Base-by-base conservation (phyloP, 2,888 invertebrate species). In the Mesodorylaimus sp. region DNA sequence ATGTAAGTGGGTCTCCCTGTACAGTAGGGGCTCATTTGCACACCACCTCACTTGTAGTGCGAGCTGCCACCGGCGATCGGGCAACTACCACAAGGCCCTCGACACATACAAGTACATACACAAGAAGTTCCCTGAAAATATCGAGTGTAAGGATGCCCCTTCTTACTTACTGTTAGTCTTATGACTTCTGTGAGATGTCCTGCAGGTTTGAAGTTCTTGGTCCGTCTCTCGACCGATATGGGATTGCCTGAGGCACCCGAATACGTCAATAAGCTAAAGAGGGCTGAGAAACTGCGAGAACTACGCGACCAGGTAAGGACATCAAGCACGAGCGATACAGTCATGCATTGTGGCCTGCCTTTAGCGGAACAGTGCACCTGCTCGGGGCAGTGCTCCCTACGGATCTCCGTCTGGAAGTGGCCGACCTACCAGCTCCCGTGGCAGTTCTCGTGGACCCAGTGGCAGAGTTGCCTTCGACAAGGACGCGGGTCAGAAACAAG, bases 41-140 rank as follows among this genome's bases (percentile, higher is more conserved):
- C n/a, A n/a, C n/a, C n/a, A n/a, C n/a, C n/a, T n/a, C n/a, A n/a
- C n/a, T n/a, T n/a, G n/a, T n/a, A n/a, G n/a, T n/a, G 87, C 86
- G 7, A 80, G 81, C 29, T 85, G 85, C 66, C 78, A 83, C 61
- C 74, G 85, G 38, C 74, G 84, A 57, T 79, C 80, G 50, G 86
- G 86, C 27, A 80, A 80, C 61, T 84, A 84, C 66, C 82, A 82
- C 58, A 79, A 80, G 60, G 86, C 87, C 7, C 73, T 88, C 23
- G 74, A 79, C 5, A 75, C 82, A 1, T 89, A 87, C 69, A 83
- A 84, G 69, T 77, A 78, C 57, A 80, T 93, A 61, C 83, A 91
- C 64, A 74, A 77, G 23, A 77, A 79, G 57, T 95, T 95, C 68
- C 95, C 95, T 0, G 89, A 93, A 54, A 91, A 93, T 67, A 76